These are phyloP conservation scores for Uromys caudimaculatus DNA, from an alignment of 2,797 vertebrate genomes.

Conservation along the genomic window DNA sequence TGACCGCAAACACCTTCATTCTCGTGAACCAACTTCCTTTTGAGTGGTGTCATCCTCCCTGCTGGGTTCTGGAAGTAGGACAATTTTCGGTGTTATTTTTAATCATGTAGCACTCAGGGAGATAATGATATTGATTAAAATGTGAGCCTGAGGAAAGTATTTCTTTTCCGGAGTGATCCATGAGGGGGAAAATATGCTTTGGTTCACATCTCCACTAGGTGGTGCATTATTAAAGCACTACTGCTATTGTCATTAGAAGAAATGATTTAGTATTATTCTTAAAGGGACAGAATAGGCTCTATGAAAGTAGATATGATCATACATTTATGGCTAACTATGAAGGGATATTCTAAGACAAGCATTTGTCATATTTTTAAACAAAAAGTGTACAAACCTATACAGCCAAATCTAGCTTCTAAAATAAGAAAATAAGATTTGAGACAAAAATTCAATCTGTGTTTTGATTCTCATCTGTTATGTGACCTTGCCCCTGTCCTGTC, in stretches of 20 bases:
- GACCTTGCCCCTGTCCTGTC: background rate
- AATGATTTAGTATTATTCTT: constrained; percentile 39
- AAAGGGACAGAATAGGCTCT: constrained; percentile 21
- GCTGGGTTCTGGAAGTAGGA: constrained; percentile 65
- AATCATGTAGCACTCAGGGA: constrained; percentile 68
- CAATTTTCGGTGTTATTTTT: constrained; percentile 75
- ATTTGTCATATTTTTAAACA: background rate
- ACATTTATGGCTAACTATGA: background rate
- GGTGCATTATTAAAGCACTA: constrained; percentile 63
- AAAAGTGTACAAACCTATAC: background rate
- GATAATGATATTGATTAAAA: constrained; percentile 79
- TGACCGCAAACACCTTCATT: constrained; percentile 1
- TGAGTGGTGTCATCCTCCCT: constrained; percentile 45
- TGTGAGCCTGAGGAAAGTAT: constrained; percentile 42
- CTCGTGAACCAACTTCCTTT: constrained; percentile 52
- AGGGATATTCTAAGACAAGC: background rate
- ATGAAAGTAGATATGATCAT: background rate
- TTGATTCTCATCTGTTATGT: background rate
- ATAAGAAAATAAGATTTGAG: constrained; percentile 8
- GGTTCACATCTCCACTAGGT: constrained; percentile 58
- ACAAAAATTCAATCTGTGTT: background rate
- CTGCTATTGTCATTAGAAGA: background rate
- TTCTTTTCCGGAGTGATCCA: constrained; percentile 8
- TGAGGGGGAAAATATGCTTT: background rate
- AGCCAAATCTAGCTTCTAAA: constrained; percentile 6